phyloP scores from a whole-genome alignment of 2,888 invertebrate species.

The Caenorhabditis angaria region DNA sequence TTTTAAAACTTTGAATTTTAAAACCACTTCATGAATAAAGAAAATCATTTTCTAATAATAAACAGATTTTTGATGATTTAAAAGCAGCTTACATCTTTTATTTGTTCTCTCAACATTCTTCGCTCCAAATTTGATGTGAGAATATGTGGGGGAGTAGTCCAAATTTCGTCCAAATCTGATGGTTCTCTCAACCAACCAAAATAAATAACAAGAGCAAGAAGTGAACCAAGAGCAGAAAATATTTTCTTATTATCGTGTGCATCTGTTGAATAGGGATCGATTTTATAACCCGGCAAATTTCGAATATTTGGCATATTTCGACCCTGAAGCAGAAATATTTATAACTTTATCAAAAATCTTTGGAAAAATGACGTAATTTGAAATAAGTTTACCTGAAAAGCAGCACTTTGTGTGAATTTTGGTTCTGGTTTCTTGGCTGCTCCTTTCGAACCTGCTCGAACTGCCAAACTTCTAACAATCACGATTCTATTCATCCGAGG shows the following conservation, averaged over 20 bases:
- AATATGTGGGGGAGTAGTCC: conserved; percentile 62
- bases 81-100: conserved; percentile 45
- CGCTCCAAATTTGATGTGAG: conserved; percentile 63
- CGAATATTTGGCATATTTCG: conserved; percentile 20
- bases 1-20: too few species aligned
- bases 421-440: conserved; percentile 42
- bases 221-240: conserved; percentile 52
- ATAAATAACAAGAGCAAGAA: conserved; percentile 56
- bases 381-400: conserved; percentile 55
- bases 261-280: conserved; percentile 61
- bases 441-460: neutral
- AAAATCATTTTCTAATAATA: too few species aligned
- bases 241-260: conserved; percentile 55
- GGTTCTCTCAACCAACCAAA: conserved; percentile 64
- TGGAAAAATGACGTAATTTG: neutral
- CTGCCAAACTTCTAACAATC: conserved; percentile 18
- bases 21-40: too few species aligned
- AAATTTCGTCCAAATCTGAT: conserved; percentile 64
- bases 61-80: too few species aligned
- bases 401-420: conserved; percentile 67
- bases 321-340: conserved; percentile 34
- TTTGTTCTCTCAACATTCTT: conserved; percentile 62
- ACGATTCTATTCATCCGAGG: neutral
- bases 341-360: neutral
- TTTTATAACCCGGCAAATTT: conserved; percentile 36